Conservation (phyloP, 2,797 vertebrate genomes). For the Rhodeus uyekii region DNA sequence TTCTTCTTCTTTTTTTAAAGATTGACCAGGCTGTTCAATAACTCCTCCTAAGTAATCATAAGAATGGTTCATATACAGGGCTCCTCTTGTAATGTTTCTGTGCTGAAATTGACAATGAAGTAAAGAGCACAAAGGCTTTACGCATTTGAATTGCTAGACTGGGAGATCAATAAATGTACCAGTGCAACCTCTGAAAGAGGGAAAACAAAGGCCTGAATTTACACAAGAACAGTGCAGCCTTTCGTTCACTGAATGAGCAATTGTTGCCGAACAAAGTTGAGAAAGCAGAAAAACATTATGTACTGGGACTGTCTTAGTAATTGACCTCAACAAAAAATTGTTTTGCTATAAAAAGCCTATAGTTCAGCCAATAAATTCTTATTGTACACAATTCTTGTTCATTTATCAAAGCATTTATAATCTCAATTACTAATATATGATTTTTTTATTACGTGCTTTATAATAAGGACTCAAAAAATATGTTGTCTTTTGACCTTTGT, state of each 20-base stretch:
- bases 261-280: not conserved
- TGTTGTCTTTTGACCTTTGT: not conserved
- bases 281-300: not conserved
- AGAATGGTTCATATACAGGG: not conserved
- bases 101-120: not conserved
- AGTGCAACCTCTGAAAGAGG: constrained; percentile 16
- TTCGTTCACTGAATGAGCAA: not conserved
- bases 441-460: not conserved
- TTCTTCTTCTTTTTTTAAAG: not conserved
- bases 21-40: not conserved
- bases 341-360: not conserved
- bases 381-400: not conserved
- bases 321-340: not conserved
- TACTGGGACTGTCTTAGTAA: not conserved
- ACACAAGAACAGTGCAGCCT: not conserved
- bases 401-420: not conserved
- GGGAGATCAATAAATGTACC: constrained; percentile 41
- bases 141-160: constrained; percentile 10
- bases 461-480: not conserved
- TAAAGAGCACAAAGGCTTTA: not conserved
- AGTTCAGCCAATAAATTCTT: not conserved
- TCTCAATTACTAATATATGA: not conserved
- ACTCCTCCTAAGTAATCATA: not conserved
- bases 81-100: not conserved
- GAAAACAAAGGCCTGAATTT: constrained; percentile 12